Evolutionary conservation across 2,888 invertebrate species (phyloP), one percentile per base, ranked within the genome.

Genomic region (Abrostola triplasia): DNA sequence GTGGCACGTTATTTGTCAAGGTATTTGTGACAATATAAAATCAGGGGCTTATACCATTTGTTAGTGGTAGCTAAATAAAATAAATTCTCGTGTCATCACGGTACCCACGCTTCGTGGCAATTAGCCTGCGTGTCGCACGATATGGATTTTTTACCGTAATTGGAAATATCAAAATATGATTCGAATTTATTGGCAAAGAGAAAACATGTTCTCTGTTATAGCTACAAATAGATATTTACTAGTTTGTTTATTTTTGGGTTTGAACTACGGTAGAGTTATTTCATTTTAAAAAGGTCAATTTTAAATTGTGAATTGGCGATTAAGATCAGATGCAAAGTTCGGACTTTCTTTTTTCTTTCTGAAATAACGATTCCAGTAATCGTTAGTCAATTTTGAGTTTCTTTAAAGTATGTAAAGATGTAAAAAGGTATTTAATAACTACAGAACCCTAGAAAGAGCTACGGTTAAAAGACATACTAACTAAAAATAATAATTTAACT

Each of bases 51-150:
- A 71, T 51, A 49, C 60, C 63, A 50, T 24, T 64, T 62, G 57
- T 77, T 63, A 47, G 52, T 47, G 52, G 60, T 50, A 24, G 50
- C 59, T 64, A 65, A 78, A 79, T 65, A 65, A 65, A 77, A 69
- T 64, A 65, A 67, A 67, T 56, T 40, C 44, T 52, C 67, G 61
- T 60, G 71, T 64, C 59, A 66, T 59, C 66, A 71, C 58, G 53
- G 70, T 56, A 47, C 38, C 64, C 55, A 61, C 64, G 66, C 64
- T 78, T 79, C 76, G 77, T 73, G 77, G 81, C 73, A 60, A 73
- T 66, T 73, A 73, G 77, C 65, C 65, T 77, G 84, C 85, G 82
- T 85, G 84, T 72, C 61, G 70, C 83, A 82, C 84, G 84, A 78
- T 79, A 79, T 62, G 55, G 64, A 58, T 64, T 74, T 73, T 70